Percentiles rank a stretch among this genome's conserved stretches.
Evolutionary conservation across 2,888 invertebrate genomes (phyloP).

Genomic region (Agonopterix heracliana): DNA sequence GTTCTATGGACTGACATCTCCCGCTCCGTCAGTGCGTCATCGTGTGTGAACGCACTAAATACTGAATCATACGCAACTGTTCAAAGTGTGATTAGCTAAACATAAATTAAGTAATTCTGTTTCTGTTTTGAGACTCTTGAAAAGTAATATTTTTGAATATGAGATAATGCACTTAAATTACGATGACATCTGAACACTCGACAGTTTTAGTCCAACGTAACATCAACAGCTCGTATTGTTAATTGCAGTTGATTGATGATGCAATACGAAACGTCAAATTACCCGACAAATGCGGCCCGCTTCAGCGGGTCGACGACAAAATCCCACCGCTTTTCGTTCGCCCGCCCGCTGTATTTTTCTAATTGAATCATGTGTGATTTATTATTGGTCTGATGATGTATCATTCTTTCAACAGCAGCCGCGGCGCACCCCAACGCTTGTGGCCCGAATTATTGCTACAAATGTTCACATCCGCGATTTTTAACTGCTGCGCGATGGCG

Average conservation of each 20-base stretch:
- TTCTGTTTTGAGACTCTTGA: too few relatives aligned
- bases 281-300: slow-evolving; percentile 51
- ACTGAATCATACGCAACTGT: too few relatives aligned
- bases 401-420: slow-evolving; percentile 74
- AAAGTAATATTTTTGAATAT: too few relatives aligned
- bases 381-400: slow-evolving; percentile 76
- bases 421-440: slow-evolving; percentile 61
- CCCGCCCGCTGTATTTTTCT: slow-evolving; percentile 64
- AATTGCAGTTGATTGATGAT: slow-evolving; percentile 67
- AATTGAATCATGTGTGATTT: slow-evolving; percentile 76
- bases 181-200: neutral
- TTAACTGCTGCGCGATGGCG: slow-evolving; percentile 51
- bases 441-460: slow-evolving; percentile 69
- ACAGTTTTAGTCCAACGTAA: neutral
- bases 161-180: too few relatives aligned
- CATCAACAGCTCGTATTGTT: slow-evolving; percentile 30
- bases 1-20: too few relatives aligned
- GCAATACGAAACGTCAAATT: slow-evolving; percentile 67
- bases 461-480: slow-evolving; percentile 67
- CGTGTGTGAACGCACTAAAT: too few relatives aligned
- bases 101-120: too few relatives aligned
- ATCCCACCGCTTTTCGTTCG: slow-evolving; percentile 48
- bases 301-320: slow-evolving; percentile 48
- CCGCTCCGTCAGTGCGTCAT: too few relatives aligned
- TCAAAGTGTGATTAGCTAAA: too few relatives aligned